Base-by-base conservation (phyloP, 2,888 invertebrate genomes). In the Latrodectus elegans region DNA sequence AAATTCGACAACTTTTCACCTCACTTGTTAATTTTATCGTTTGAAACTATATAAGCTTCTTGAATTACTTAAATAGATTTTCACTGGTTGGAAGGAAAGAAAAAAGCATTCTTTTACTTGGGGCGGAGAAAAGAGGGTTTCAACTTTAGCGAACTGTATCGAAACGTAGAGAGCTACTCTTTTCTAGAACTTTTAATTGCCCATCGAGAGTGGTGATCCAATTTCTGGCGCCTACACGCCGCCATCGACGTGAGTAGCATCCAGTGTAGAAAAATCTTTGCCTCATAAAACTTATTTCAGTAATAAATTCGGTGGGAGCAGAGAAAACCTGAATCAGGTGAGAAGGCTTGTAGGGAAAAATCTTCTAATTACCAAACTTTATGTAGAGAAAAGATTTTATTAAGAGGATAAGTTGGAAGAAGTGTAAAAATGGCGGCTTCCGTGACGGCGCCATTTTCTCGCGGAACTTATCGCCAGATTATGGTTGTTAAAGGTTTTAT, bases 161-260 rank as follows among this genome's bases (percentile, higher is more conserved):
- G n/a, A 74, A 74, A 74, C 53, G 8, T 26, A 26, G n/a, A n/a
- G n/a, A n/a, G 12, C 52, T n/a, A 17, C 17, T 12, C 68, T 26
- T 52, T 53, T 11, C 10, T n/a, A 15, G 72, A 87, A 87, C 81
- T 81, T 87, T 87, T 87, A 87, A 87, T 87, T 87, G 86, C 78
- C 70, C 38, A 60, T 70, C 55, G 67, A 78, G 70, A n/a, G 60
- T 11, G 38, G 38, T 76, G 76, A 81, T 87, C 81, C 72, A 87
- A 87, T 81, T 77, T 81, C 81, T 65, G 70, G 65, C 55, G 38
- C 53, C 60, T 15, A 60, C n/a, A 65, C 17, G 52, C 73, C 51
- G 26, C 49, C n/a, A 52, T 79, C 71, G 70, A 85, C 85, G 85
- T 85, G 85, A 79, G 74, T 11, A 22, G 85, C 65, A 85, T 83